Conservation (phyloP, 1,140 invertebrate genomes). For the Neomicropteryx cornuta region DNA sequence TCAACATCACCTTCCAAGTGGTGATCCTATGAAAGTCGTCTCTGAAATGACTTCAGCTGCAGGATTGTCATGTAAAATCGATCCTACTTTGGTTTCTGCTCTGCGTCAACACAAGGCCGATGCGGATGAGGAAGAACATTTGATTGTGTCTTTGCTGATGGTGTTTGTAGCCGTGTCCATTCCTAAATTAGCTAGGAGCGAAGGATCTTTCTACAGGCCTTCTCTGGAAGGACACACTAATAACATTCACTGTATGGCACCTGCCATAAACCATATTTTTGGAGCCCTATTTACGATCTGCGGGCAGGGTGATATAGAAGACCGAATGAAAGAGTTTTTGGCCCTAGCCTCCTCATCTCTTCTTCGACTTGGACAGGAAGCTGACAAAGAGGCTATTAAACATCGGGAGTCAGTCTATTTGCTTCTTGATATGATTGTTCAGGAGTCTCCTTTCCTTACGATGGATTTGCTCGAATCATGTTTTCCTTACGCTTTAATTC, state of each 20-base stretch:
- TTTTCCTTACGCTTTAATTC: constrained; percentile 92
- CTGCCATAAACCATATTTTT: constrained; percentile 94
- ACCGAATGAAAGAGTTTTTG: constrained; percentile 96
- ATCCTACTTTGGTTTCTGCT: constrained; percentile 85
- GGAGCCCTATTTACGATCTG: constrained; percentile 94
- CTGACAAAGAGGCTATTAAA: constrained; percentile 85
- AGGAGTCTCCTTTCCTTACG: constrained; percentile 93
- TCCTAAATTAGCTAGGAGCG: constrained; percentile 87
- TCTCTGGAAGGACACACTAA: constrained; percentile 92
- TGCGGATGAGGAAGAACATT: constrained; percentile 79
- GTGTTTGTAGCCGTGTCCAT: constrained; percentile 98
- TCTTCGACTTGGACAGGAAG: constrained; percentile 86
- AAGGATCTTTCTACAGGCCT: constrained; percentile 80
- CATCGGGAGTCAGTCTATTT: constrained; percentile 95
- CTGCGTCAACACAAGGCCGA: constrained; percentile 81
- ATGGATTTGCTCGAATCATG: constrained; percentile 97
- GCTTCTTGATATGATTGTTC: constrained; percentile 90
- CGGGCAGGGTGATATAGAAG: constrained; percentile 90
- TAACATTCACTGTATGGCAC: constrained; percentile 95
- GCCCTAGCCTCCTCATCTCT: constrained; percentile 93
- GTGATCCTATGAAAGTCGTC: constrained; percentile 85
- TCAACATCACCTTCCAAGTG: constrained; percentile 81
- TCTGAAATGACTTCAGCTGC: constrained; percentile 96
- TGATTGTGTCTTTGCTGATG: constrained; percentile 91
- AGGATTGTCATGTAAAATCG: constrained; percentile 85